Base-by-base conservation (phyloP, 37 sponge, comb jelly and placozoan species). In the Halichondria panicea region DNA sequence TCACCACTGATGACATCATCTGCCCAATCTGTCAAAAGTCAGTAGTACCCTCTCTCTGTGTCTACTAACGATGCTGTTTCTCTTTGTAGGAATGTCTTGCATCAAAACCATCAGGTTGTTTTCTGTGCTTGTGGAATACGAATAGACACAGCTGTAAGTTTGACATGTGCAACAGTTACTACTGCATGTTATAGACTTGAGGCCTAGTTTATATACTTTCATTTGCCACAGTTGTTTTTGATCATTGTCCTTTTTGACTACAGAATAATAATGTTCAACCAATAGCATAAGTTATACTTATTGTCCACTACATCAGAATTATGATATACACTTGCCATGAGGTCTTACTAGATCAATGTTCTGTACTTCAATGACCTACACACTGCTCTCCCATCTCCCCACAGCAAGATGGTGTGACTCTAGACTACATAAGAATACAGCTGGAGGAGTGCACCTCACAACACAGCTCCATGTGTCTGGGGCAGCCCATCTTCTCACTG, bases 11-110 rank as follows among this genome's bases (percentile, higher is more conserved):
- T 71, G 30, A 31, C 19, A 72, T 92, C 30, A 67, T 87, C 22
- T 92, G 92, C 38, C 92, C 92, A 0, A 50, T 92, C 24, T 92
- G 92, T 70, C 81, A 84, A 50, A 83, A 83, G 89, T 92, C 52
- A 63, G 87, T 19, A 19, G 1, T 36, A 25, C 41, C 12, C n/a
- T 33, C 43, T 32, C 12, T 4, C 43, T 55, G 53, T 32, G 32
- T 59, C 25, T n/a, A 22, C 28, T 59, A 30, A 59, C 25, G 30
- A 63, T 53, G 19, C n/a, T 4, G 31, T 34, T 40, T 71, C 19
- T 81, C 12, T 25, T 55, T n/a, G 11, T 37, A 81, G 84, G 50
- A 45, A 76, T 77, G 25, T 70, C 31, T 59, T 92, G 39, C 70
- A 71, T 41, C 83, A 92, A 41, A 78, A 82, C 53, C 52, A 81